Evolutionary conservation across 2,113 vertebrate species (phyloP).

Genomic region (Platichthys stellatus): DNA sequence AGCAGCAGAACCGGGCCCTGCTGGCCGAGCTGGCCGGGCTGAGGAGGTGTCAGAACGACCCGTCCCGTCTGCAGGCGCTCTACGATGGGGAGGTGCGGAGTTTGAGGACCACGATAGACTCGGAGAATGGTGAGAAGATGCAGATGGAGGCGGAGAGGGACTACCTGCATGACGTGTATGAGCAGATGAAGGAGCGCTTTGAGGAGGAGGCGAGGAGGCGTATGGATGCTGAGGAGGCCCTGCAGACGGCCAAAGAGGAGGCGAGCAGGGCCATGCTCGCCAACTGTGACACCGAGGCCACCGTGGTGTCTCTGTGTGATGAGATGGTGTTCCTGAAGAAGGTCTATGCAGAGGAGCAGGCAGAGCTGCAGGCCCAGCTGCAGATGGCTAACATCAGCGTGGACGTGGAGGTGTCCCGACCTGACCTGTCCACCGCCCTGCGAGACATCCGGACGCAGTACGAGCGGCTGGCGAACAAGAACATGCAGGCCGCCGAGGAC

Average conservation of each 20-base stretch:
- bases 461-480: conserved; percentile 83
- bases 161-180: conserved; percentile 70
- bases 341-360: conserved; percentile 82
- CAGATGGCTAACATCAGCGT: conserved; percentile 78
- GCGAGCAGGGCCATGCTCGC: conserved; percentile 71
- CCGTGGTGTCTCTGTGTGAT: conserved; percentile 80
- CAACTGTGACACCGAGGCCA: conserved; percentile 79
- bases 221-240: conserved; percentile 73
- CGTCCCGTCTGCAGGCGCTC: conserved; percentile 80
- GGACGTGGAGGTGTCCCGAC: conserved; percentile 76
- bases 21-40: conserved; percentile 80
- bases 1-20: conserved; percentile 84
- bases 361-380: conserved; percentile 79
- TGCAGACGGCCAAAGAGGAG: conserved; percentile 79
- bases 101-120: conserved; percentile 81
- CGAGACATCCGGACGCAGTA: conserved; percentile 85
- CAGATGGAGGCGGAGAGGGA: conserved; percentile 79
- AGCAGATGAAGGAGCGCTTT: conserved; percentile 78
- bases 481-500: conserved; percentile 85
- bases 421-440: conserved; percentile 83
- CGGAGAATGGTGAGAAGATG: conserved; percentile 80
- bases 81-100: conserved; percentile 81
- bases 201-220: conserved; percentile 77
- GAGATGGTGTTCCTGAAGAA: conserved; percentile 85
- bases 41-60: conserved; percentile 72